phyloP scores from a whole-genome alignment of 2,888 invertebrate species.

The Scelioninae gen. 1 region DNA sequence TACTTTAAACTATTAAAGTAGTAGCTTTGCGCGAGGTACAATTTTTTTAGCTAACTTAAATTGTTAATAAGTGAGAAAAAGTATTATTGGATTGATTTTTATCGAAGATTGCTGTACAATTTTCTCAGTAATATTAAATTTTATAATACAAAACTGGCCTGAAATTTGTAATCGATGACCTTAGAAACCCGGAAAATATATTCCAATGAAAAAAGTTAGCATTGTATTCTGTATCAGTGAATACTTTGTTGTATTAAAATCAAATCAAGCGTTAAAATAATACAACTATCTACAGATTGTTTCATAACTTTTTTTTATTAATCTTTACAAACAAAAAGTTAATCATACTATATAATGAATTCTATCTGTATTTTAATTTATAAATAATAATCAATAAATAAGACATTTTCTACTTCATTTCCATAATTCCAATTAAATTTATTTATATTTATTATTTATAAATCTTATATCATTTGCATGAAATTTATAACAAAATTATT shows the following conservation, averaged over 20 bases:
- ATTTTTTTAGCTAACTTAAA: conserved; percentile 10
- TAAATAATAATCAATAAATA: no score
- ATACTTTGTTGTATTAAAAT: conserved; percentile 45
- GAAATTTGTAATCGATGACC: conserved; percentile 50
- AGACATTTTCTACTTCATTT: no score
- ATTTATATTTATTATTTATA: no score
- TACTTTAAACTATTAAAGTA: conserved; percentile 1
- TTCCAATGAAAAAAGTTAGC: conserved; percentile 23
- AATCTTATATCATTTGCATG: no score
- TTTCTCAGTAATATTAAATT: conserved; percentile 8
- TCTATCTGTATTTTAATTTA: no score
- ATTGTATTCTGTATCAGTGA: conserved; percentile 22
- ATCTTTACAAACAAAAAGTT: no score
- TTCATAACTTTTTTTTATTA: no score
- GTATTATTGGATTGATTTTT: conserved; percentile 8
- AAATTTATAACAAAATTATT: no score
- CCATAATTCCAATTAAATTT: no score
- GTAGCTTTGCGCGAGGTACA: background rate
- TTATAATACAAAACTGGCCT: background rate
- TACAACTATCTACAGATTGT: no score
- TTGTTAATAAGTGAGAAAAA: conserved; percentile 30
- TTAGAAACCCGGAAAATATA: conserved; percentile 60
- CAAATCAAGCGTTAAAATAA: no score
- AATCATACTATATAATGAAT: no score
- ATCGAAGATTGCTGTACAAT: conserved; percentile 14